These are phyloP conservation scores for Agrilus cyanescens DNA, from an alignment of 2,888 invertebrate genomes.

Conservation along the genomic window DNA sequence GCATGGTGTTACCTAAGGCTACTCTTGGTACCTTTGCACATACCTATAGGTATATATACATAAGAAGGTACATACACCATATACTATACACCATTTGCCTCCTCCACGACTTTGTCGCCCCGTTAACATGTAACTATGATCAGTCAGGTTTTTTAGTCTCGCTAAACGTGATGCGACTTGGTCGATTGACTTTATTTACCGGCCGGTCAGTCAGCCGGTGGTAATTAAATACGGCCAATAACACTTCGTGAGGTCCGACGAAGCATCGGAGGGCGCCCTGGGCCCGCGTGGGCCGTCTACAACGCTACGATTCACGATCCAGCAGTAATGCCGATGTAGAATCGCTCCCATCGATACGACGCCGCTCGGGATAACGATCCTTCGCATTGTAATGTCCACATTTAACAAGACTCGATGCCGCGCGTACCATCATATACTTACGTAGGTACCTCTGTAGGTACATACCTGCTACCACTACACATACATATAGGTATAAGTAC, in stretches of 20 bases:
- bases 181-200: too few species aligned
- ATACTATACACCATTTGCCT: too few species aligned
- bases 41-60: too few species aligned
- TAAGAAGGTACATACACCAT: too few species aligned
- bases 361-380: constrained; percentile 35
- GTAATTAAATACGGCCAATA: constrained; percentile 21
- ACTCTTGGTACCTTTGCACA: too few species aligned
- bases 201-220: constrained; percentile 7
- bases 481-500: too few species aligned
- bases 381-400: constrained; percentile 36
- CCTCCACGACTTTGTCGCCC: not conserved
- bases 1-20: not conserved
- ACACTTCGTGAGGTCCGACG: constrained; percentile 19
- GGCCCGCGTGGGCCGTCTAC: constrained; percentile 29
- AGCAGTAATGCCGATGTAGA: constrained; percentile 37
- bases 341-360: constrained; percentile 34
- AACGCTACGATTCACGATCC: constrained; percentile 35
- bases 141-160: constrained; percentile 21
- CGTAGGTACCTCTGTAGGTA: too few species aligned
- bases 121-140: constrained; percentile 12
- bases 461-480: too few species aligned
- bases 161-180: constrained; percentile 18
- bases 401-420: constrained; percentile 35
- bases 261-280: constrained; percentile 12
- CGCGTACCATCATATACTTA: constrained; percentile 17